Evolutionary conservation across 2,797 vertebrate species (phyloP).

Genomic region (Brachyalestes nurse): DNA sequence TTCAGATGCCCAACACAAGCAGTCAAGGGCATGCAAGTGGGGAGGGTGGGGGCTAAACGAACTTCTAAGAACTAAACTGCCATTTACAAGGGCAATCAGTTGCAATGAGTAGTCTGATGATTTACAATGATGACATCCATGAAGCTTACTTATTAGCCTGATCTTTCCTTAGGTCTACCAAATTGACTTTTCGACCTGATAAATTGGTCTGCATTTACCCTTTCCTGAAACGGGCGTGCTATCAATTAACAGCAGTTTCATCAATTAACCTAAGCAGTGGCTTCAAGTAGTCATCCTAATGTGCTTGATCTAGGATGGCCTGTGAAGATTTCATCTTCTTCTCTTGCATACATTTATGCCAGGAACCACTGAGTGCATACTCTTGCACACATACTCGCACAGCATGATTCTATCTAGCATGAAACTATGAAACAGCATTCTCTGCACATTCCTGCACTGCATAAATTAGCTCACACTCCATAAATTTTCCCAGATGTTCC

Average conservation of each 20-base stretch:
- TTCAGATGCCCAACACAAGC: constrained; percentile 13
- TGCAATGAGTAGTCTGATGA: not conserved
- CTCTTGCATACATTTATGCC: constrained; percentile 34
- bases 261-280: constrained; percentile 33
- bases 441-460: constrained; percentile 57
- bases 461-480: constrained; percentile 71
- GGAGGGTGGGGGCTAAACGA: constrained; percentile 1
- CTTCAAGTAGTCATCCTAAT: constrained; percentile 36
- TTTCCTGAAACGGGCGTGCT: constrained; percentile 11
- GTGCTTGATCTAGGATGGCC: constrained; percentile 23
- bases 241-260: constrained; percentile 42
- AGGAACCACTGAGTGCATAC: constrained; percentile 25
- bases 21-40: constrained; percentile 33
- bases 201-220: constrained; percentile 28
- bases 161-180: constrained; percentile 23
- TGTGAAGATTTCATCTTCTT: constrained; percentile 44
- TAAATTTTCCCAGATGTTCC: constrained; percentile 69
- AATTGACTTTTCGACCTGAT: constrained; percentile 22
- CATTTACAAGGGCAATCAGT: not conserved
- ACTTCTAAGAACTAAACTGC: not conserved
- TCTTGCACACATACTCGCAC: not conserved
- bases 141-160: constrained; percentile 11
- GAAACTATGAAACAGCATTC: constrained; percentile 58
- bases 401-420: constrained; percentile 34
- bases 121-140: constrained; percentile 7